phyloP scores from a whole-genome alignment of 2,888 invertebrate species.

The Aphodius granarius region DNA sequence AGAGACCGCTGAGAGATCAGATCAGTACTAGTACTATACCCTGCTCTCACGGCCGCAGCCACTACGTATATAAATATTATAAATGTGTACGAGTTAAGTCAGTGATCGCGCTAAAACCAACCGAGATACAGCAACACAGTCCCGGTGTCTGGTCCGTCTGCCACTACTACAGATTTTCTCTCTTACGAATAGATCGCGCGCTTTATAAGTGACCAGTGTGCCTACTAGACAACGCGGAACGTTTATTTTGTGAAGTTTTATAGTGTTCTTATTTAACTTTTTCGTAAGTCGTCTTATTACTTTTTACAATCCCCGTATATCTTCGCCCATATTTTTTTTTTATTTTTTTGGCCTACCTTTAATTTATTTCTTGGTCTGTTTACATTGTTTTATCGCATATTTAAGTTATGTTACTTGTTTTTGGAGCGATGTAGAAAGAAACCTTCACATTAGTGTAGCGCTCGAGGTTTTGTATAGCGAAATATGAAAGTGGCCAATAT shows the following conservation, averaged over 20 bases:
- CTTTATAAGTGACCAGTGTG: not conserved
- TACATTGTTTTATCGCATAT: no score
- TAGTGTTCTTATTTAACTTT: not conserved
- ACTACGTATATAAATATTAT: not conserved
- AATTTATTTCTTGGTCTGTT: not conserved
- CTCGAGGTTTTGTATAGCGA: not conserved
- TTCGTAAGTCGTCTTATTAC: not conserved
- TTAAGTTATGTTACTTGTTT: no score
- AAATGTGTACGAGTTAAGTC: not conserved
- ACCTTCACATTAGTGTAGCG: not conserved
- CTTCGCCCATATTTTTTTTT: not conserved
- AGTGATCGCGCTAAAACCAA: not conserved
- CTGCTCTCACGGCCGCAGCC: not conserved
- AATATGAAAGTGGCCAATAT: not conserved
- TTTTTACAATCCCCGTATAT: not conserved
- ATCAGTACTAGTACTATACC: not conserved
- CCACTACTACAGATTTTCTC: not conserved
- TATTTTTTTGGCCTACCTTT: not conserved
- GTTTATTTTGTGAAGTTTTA: not conserved
- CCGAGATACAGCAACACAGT: not conserved
- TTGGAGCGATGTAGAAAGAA: not conserved
- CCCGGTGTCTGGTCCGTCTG: not conserved
- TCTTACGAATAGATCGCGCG: not conserved
- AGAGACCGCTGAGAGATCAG: not conserved
- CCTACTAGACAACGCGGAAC: not conserved